Percentiles rank a stretch among this genome's conserved stretches.
These are phyloP conservation scores for Loriculus beryllinus DNA, from an alignment of 2,797 vertebrate species.

Conservation along the genomic window DNA sequence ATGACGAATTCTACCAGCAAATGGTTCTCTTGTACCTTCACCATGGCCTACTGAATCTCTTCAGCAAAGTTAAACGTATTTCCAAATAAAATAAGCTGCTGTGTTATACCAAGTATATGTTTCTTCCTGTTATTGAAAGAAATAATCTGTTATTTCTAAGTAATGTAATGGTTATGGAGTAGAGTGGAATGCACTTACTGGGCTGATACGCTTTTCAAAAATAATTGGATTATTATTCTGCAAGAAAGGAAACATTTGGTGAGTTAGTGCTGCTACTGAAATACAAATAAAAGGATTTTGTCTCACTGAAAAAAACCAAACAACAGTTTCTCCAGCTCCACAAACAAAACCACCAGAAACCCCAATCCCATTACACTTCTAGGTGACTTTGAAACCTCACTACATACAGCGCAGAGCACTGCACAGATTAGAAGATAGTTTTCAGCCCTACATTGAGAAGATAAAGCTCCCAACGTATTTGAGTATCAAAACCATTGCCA, in stretches of 20 bases:
- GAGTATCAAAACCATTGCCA: neutral
- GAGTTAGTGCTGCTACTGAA: neutral
- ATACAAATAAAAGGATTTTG: neutral
- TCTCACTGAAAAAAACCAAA: neutral
- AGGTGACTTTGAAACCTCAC: neutral
- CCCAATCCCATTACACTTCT: neutral
- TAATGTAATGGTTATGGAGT: neutral
- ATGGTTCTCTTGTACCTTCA: neutral
- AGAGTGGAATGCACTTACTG: neutral
- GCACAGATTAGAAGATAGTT: neutral
- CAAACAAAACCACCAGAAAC: neutral
- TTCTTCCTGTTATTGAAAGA: neutral
- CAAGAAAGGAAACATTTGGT: neutral
- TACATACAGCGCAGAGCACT: neutral
- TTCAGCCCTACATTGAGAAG: neutral
- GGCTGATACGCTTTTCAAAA: neutral
- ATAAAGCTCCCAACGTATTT: neutral
- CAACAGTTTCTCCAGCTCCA: neutral
- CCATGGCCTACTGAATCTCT: neutral
- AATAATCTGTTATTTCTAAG: too few species aligned
- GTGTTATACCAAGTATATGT: neutral
- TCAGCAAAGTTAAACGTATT: neutral
- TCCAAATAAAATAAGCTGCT: slow-evolving; percentile 57
- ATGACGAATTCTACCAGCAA: neutral
- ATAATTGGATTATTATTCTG: neutral